phyloP scores from a whole-genome alignment of 2,888 invertebrate genomes.

The Dromius quadrimaculatus region DNA sequence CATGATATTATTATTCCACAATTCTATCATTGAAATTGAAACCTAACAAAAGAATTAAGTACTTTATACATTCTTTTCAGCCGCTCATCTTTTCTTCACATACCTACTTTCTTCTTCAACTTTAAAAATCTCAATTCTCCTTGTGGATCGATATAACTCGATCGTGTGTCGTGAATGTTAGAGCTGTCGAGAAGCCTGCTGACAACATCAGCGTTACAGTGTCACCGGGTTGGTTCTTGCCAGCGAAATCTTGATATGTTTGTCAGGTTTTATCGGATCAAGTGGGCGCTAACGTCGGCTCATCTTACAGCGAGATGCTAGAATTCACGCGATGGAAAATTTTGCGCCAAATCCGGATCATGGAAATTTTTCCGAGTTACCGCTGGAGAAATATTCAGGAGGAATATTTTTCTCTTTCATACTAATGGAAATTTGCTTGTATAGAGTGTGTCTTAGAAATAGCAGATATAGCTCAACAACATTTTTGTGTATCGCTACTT shows the following conservation, averaged over 20 bases:
- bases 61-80: no score
- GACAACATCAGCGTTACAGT: neutral
- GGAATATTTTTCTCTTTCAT: constrained; percentile 2
- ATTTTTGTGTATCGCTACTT: no score
- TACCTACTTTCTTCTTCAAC: no score
- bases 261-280: constrained; percentile 65
- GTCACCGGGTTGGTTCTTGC: constrained; percentile 14
- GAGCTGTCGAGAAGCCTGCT: constrained; percentile 29
- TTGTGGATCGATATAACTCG: constrained; percentile 14
- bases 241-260: constrained; percentile 63
- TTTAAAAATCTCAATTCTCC: neutral
- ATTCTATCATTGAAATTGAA: no score
- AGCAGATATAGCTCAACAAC: no score
- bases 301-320: neutral
- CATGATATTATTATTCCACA: no score
- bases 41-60: no score
- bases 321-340: constrained; percentile 36
- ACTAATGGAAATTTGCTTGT: no score
- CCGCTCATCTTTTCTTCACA: no score
- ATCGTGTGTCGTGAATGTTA: constrained; percentile 7
- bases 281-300: constrained; percentile 57
- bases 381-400: constrained; percentile 14
- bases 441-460: no score
- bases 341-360: constrained; percentile 42
- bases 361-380: constrained; percentile 44